phyloP scores from a whole-genome alignment of 2,888 invertebrate genomes.

The Drepana falcataria region DNA sequence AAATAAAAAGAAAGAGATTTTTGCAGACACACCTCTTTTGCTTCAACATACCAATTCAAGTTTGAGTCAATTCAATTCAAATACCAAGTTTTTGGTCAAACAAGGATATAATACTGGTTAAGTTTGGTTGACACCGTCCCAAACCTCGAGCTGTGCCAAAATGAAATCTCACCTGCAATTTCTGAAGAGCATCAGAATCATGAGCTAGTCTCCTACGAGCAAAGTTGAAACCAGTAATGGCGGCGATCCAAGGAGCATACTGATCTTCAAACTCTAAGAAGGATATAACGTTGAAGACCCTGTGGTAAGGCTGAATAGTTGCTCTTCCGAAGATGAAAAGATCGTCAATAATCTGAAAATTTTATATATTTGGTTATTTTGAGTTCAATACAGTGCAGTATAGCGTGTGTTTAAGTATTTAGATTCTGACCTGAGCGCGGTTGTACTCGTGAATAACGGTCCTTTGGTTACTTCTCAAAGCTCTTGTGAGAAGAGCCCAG shows the following conservation, averaged over 20 bases:
- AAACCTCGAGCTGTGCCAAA: background rate
- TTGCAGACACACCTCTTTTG: too few species aligned
- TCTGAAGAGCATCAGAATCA: conserved; percentile 29
- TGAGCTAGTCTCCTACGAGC: conserved; percentile 62
- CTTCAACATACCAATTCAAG: too few species aligned
- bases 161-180: conserved; percentile 37
- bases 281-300: conserved; percentile 77
- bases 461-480: conserved; percentile 56
- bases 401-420: background rate
- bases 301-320: conserved; percentile 63
- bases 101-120: too few species aligned
- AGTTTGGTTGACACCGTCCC: too few species aligned
- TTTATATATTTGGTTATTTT: background rate
- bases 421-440: conserved; percentile 79
- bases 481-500: conserved; percentile 76
- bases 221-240: conserved; percentile 71
- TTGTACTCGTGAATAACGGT: conserved; percentile 78
- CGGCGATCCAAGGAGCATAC: conserved; percentile 84
- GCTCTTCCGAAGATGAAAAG: conserved; percentile 79
- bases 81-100: too few species aligned
- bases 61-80: too few species aligned
- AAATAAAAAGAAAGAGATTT: too few species aligned
- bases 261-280: conserved; percentile 80
- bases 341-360: conserved; percentile 80
- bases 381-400: background rate